Evolutionary conservation across 2,113 vertebrate genomes (phyloP), one percentile per base, ranked within the genome.

Genomic region (Halichoeres trimaculatus): DNA sequence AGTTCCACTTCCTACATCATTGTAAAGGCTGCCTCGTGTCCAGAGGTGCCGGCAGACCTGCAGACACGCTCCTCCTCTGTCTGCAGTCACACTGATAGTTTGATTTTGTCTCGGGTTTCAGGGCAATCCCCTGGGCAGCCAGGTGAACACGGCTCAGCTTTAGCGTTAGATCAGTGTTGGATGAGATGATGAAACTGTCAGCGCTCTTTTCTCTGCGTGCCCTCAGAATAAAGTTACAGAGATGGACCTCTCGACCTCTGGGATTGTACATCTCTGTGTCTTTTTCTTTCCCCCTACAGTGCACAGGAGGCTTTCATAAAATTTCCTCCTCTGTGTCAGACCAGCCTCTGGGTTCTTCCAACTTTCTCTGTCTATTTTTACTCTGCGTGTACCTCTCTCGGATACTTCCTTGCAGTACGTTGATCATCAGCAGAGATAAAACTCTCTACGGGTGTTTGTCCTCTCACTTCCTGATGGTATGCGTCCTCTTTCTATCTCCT

Each of bases 161-260:
- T 55, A 19, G 41, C 5, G 6, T 81, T 79, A 73, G 80, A 82
- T 82, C 75, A 72, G 45, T 54, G 43, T 22, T 38, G 60, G 61
- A 50, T 24, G 64, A 69, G 48, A 64, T 77, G 88, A 85, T 82
- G 57, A 84, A 87, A 76, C 51, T 47, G 48, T 69, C 67, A 17
- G 26, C 4, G 57, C 48, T 68, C 6, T 40, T 62, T 53, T 75
- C 30, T 65, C 58, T 55, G 5, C 1, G 1, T 23, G 50, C 13
- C 57, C 43, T 43, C 50, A 58, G 26, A 64, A 69, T 62, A 67
- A 75, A 80, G 56, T 57, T 10, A 17, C 52, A 57, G 60, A 58
- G 40, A 23, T 2, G 47, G 30, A 76, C 71, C 80, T 78, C 30
- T 24, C 52, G 84, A 86, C 81, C 78, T 70, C 45, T 12, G 45